Evolutionary conservation across 2,888 invertebrate genomes (phyloP).

Genomic region (Orchestes rusci): DNA sequence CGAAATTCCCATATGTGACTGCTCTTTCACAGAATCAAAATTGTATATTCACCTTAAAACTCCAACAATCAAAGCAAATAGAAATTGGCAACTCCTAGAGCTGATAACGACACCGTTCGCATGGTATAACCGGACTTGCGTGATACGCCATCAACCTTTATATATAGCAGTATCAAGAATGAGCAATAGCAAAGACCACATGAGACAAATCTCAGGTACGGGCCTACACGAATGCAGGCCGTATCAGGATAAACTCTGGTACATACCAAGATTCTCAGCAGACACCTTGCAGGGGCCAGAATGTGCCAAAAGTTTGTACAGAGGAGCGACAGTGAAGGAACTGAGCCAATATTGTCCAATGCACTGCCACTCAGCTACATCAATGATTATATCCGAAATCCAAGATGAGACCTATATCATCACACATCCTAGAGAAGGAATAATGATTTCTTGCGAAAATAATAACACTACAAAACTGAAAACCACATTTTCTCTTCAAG

Average conservation of each 20-base stretch:
- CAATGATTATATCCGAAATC: conserved; percentile 6
- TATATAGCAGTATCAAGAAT: background rate
- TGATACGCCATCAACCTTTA: background rate
- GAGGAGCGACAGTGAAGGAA: conserved; percentile 9
- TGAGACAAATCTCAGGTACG: conserved; percentile 4
- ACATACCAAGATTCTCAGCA: conserved; percentile 9
- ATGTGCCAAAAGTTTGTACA: conserved; percentile 6
- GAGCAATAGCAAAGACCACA: background rate
- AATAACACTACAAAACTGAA: too few relatives aligned
- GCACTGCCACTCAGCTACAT: conserved; percentile 4
- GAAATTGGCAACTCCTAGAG: conserved; percentile 4
- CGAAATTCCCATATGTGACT: conserved; percentile 3
- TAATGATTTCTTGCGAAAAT: too few relatives aligned
- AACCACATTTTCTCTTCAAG: too few relatives aligned
- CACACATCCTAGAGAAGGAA: conserved; percentile 7
- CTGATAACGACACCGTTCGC: conserved; percentile 7
- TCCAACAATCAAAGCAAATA: conserved; percentile 1
- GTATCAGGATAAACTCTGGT: conserved; percentile 10
- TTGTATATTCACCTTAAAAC: conserved; percentile 1
- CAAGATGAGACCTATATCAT: conserved; percentile 1
- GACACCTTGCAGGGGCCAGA: conserved; percentile 5
- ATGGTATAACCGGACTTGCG: conserved; percentile 5
- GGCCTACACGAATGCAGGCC: conserved; percentile 10
- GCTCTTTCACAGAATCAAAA: background rate
- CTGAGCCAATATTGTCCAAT: conserved; percentile 2